Evolutionary conservation across 2,888 invertebrate species (phyloP), one percentile per base, ranked within the genome.

Genomic region (Lasioglossum pauxillum): DNA sequence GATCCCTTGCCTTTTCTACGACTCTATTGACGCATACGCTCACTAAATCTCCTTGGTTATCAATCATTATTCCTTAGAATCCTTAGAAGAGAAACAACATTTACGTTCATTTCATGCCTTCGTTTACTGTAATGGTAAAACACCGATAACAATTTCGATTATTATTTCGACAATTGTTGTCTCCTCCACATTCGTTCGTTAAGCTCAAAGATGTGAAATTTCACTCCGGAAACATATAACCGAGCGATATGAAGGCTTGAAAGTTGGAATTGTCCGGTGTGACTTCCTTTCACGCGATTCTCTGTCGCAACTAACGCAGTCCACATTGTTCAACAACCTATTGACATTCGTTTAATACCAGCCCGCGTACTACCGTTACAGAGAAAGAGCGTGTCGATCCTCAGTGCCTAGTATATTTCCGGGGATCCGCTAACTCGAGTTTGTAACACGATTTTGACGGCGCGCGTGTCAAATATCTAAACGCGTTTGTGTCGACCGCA

Each of bases 321-420:
- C 14, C 31, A 41, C 57, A 16, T 72, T 57, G 35, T 71, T 83
- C 74, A 27, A 80, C 35, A 67, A 19, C 4, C 73, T 46, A 75
- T 82, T 84, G 75, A 49, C 46, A 57, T 73, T 76, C 23, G 76
- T 79, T 80, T 72, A 38, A 79, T 14, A 8, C 44, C 49, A 16
- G 23, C 1, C 35, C 44, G 72, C 44, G 75, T 72, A 53, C 72
- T 67, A 41, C 14, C 10, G 31, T 27, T 44, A 35, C n/a, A 75
- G 44, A 64, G 75, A 31, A 75, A 64, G 31, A 64, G 38, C 35
- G 31, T 19, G 53, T 16, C 23, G 75, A 41, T 74, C 67, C n/a
- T n/a, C 72, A 57, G 75, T 31, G 23, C 27, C 14, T 19, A 19
- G 38, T 76, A 67, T 19, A 38, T n/a, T 16, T 64, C 16, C 27